Evolutionary conservation across 2,113 vertebrate species (phyloP).

Genomic region (Hypocryptadius cinnamomeus): DNA sequence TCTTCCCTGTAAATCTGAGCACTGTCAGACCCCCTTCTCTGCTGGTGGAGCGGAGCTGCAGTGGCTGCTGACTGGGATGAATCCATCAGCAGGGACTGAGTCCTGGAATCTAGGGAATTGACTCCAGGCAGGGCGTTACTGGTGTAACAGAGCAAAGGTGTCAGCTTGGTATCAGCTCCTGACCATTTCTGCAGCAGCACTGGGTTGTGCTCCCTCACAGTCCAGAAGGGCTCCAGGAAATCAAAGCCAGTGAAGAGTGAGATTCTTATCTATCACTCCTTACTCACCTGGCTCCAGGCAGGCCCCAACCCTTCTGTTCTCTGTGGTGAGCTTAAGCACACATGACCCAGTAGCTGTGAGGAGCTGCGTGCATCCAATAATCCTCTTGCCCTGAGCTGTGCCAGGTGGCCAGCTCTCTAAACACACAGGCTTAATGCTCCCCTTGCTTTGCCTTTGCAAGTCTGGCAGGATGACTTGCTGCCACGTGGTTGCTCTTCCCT

Average conservation of each 20-base stretch:
- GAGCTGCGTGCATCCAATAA: neutral
- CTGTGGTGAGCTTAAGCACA: neutral
- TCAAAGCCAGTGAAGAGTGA: neutral
- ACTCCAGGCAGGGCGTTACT: neutral
- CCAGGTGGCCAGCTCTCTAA: neutral
- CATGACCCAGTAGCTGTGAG: neutral
- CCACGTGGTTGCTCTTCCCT: neutral
- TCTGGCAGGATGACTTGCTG: neutral
- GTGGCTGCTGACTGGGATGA: accelerated
- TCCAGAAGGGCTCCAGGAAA: neutral
- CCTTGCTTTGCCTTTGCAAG: neutral
- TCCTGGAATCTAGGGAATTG: neutral
- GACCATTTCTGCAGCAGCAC: neutral
- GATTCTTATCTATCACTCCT: neutral
- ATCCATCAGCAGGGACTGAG: neutral
- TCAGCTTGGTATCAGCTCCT: neutral
- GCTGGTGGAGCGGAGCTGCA: accelerated
- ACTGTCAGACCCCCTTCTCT: neutral
- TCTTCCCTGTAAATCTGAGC: neutral
- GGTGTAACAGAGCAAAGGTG: neutral
- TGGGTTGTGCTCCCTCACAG: neutral
- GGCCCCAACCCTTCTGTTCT: neutral
- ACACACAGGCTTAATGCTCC: neutral
- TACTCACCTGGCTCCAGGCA: neutral
- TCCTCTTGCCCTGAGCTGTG: neutral